phyloP scores from a whole-genome alignment of 2,797 vertebrate genomes.

The Florisuga fusca region DNA sequence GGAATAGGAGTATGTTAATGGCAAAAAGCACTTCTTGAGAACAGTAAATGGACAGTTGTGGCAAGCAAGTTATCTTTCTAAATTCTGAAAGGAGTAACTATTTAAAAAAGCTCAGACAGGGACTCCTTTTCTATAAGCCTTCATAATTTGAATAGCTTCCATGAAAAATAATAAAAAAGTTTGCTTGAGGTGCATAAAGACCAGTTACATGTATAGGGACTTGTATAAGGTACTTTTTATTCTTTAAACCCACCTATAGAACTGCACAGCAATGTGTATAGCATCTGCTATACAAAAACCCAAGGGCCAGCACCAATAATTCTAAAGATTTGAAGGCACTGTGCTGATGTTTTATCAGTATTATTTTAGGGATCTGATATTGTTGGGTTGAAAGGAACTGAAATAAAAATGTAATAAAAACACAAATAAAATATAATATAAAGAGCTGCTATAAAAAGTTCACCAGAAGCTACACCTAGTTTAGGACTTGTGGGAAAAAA shows the following conservation, averaged over 20 bases:
- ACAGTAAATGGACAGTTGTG: background rate
- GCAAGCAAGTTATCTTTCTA: background rate
- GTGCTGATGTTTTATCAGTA: background rate
- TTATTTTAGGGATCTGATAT: background rate
- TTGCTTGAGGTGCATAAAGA: background rate
- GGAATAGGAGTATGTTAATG: background rate
- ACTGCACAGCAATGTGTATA: background rate
- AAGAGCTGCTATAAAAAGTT: background rate
- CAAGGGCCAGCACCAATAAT: background rate
- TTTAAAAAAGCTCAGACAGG: background rate
- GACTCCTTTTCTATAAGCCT: background rate
- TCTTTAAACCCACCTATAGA: background rate
- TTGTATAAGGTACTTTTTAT: background rate
- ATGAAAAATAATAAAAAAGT: too few relatives aligned
- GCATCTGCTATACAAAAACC: background rate
- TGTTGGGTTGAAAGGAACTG: background rate
- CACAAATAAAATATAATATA: slow-evolving; percentile 2
- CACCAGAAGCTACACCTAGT: background rate
- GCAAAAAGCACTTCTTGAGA: background rate
- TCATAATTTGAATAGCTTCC: background rate
- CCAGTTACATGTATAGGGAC: background rate
- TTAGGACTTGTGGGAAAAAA: background rate
- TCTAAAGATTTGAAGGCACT: background rate
- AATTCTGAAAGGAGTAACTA: background rate
- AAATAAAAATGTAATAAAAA: background rate